These are phyloP conservation scores for Manduca sexta DNA, from an alignment of 1,140 invertebrate species.

Conservation along the genomic window DNA sequence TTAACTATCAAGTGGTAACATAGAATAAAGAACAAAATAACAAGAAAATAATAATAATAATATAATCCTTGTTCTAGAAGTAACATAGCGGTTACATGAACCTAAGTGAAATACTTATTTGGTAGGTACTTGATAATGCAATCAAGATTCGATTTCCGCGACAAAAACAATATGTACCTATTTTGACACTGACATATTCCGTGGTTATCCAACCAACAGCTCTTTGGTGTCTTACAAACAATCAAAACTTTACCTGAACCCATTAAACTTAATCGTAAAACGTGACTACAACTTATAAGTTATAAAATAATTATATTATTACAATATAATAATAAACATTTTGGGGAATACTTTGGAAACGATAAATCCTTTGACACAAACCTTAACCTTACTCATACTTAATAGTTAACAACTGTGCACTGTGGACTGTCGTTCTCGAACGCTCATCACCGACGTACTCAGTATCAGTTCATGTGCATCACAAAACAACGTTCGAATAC, in stretches of 20 bases:
- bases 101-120: slow-evolving; percentile 39
- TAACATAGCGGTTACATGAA: slow-evolving; percentile 31
- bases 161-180: neutral
- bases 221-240: slow-evolving; percentile 45
- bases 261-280: slow-evolving; percentile 53
- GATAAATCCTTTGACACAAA: slow-evolving; percentile 72
- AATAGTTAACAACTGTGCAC: slow-evolving; percentile 72
- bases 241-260: slow-evolving; percentile 33
- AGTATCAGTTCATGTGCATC: slow-evolving; percentile 66
- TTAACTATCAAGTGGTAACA: slow-evolving; percentile 45
- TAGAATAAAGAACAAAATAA: slow-evolving; percentile 35
- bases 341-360: slow-evolving; percentile 73
- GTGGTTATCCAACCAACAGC: slow-evolving; percentile 22
- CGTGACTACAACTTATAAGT: slow-evolving; percentile 57
- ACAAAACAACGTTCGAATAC: slow-evolving; percentile 66
- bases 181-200: neutral
- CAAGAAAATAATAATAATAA: slow-evolving; percentile 25
- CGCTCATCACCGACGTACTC: slow-evolving; percentile 47
- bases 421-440: slow-evolving; percentile 51
- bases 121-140: slow-evolving; percentile 14
- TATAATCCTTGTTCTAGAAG: slow-evolving; percentile 24
- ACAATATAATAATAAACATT: slow-evolving; percentile 57
- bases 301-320: slow-evolving; percentile 22
- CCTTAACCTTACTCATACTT: slow-evolving; percentile 64
- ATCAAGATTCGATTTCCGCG: slow-evolving; percentile 4